Percentiles rank a stretch among this genome's conserved stretches.
Evolutionary conservation across 2,797 vertebrate species (phyloP).

Genomic region (Percopsis omiscomaycus): DNA sequence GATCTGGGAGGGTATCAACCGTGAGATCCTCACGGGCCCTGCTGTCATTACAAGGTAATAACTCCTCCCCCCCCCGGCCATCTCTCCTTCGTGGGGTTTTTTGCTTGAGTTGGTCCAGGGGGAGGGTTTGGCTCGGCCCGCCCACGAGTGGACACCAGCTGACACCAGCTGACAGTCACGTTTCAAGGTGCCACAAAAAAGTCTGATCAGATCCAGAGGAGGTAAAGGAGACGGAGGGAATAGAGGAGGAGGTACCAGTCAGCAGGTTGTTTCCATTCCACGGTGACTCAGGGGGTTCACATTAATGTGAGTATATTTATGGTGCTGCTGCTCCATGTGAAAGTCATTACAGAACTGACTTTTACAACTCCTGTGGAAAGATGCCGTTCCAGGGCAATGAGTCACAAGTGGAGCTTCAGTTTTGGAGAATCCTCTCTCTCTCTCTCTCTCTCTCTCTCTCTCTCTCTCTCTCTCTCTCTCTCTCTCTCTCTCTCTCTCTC

Average conservation of each 20-base stretch:
- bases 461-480: constrained; percentile 13
- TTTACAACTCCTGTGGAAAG: constrained; percentile 69
- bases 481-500: constrained; percentile 10
- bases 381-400: constrained; percentile 62
- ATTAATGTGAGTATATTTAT: constrained; percentile 36
- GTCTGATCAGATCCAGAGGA: constrained; percentile 2
- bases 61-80: not conserved
- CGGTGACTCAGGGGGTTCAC: constrained; percentile 46
- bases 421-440: constrained; percentile 35
- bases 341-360: constrained; percentile 63
- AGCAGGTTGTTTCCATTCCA: constrained; percentile 30
- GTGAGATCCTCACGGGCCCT: not conserved
- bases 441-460: constrained; percentile 9
- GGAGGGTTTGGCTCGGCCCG: constrained; percentile 16
- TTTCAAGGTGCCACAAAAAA: constrained; percentile 18
- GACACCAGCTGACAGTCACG: constrained; percentile 7
- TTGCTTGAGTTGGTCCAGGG: constrained; percentile 19
- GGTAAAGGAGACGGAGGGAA: constrained; percentile 14
- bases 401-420: constrained; percentile 54
- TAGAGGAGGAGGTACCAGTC: constrained; percentile 16
- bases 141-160: constrained; percentile 23
- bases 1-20: constrained; percentile 12
- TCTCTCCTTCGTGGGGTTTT: constrained; percentile 6
- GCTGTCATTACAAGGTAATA: too few species aligned
- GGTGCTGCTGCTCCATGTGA: constrained; percentile 61